Evolutionary conservation across 2,888 invertebrate species (phyloP).

Genomic region (Scaptomyza polygonia): DNA sequence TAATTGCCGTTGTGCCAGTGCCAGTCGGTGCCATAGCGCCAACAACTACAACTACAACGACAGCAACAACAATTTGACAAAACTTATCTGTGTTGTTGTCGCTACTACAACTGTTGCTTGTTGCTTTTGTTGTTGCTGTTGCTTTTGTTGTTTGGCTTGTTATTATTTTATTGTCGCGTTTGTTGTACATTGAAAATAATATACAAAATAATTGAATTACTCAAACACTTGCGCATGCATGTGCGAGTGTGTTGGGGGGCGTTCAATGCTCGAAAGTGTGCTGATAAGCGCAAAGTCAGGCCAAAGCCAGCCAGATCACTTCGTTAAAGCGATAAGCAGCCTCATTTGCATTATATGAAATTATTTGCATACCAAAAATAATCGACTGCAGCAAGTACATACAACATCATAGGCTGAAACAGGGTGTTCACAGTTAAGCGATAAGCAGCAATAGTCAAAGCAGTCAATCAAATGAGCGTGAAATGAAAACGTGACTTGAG

Average conservation of each 20-base stretch:
- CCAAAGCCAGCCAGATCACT: conserved; percentile 34
- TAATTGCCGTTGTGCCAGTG: conserved; percentile 69
- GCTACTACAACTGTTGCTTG: conserved; percentile 17
- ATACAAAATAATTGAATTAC: conserved; percentile 81
- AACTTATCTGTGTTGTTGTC: conserved; percentile 58
- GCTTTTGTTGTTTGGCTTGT: conserved; percentile 37
- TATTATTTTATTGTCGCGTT: conserved; percentile 73
- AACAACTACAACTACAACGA: conserved; percentile 45
- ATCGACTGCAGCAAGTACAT: not conserved
- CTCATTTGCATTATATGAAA: not conserved
- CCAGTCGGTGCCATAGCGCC: conserved; percentile 82
- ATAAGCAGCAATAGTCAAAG: conserved; percentile 13
- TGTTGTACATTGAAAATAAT: conserved; percentile 76
- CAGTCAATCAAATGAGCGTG: conserved; percentile 59
- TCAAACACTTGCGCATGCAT: conserved; percentile 6
- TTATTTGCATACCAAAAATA: not conserved
- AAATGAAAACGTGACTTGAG: conserved; percentile 80
- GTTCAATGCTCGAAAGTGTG: conserved; percentile 17
- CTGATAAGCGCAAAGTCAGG: conserved; percentile 32
- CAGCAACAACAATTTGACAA: conserved; percentile 44
- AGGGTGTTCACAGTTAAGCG: conserved; percentile 32
- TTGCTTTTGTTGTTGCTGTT: conserved; percentile 37
- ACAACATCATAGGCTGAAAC: conserved; percentile 7
- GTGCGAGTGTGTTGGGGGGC: conserved; percentile 22
- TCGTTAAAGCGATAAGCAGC: conserved; percentile 18